phyloP scores from a whole-genome alignment of 2,113 vertebrate species.

The Chlamydotis undulata region DNA sequence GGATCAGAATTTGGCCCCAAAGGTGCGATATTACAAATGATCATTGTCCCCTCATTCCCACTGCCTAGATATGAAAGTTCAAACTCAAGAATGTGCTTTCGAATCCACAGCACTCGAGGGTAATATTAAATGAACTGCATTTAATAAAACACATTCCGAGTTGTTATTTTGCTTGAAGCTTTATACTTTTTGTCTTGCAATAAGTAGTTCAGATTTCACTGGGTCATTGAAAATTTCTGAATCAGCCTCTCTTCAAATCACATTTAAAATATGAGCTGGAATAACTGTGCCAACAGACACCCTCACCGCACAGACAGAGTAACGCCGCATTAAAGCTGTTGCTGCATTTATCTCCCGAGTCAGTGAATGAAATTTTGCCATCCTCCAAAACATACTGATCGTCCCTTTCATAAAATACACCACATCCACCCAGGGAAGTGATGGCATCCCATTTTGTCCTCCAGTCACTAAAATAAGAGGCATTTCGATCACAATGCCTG shows the following conservation, averaged over 20 bases:
- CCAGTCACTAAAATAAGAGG: neutral
- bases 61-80: neutral
- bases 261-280: neutral
- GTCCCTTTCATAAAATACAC: neutral
- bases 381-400: neutral
- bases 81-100: neutral
- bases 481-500: neutral
- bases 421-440: neutral
- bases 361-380: neutral
- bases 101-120: constrained; percentile 33
- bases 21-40: neutral
- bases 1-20: neutral
- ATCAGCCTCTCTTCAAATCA: neutral
- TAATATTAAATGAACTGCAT: neutral
- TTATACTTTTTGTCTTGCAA: neutral
- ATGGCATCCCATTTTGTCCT: neutral
- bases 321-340: neutral
- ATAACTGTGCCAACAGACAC: neutral
- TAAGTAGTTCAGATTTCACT: constrained; percentile 30
- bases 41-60: neutral
- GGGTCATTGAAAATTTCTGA: neutral
- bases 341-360: neutral
- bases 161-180: constrained; percentile 35
- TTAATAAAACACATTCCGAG: constrained; percentile 62
- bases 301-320: neutral